phyloP scores from a whole-genome alignment of 2,797 vertebrate genomes.

The Anniella stebbinsi region DNA sequence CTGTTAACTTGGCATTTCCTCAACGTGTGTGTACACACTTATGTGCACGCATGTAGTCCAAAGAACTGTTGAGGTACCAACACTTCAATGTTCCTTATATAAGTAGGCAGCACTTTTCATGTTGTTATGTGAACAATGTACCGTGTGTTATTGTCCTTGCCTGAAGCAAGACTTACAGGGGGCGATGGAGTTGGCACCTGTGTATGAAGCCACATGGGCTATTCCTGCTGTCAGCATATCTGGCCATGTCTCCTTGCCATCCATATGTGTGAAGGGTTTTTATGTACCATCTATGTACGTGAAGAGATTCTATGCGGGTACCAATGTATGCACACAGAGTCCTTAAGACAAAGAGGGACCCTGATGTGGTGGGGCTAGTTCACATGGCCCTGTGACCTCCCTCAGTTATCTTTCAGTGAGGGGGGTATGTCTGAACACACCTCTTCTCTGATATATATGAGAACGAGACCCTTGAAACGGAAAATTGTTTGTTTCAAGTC shows the following conservation, averaged over 20 bases:
- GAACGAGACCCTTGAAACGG: background rate
- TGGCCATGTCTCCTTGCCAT: no score
- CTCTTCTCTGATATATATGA: background rate
- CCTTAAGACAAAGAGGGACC: background rate
- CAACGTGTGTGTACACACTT: background rate
- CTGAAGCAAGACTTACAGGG: background rate
- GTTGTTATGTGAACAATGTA: background rate
- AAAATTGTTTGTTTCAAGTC: background rate
- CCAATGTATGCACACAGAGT: background rate
- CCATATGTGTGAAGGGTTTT: background rate
- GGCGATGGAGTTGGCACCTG: no score
- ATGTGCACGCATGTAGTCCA: background rate
- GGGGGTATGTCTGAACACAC: background rate
- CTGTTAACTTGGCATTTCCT: background rate
- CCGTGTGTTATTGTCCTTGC: background rate
- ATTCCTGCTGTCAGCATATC: background rate
- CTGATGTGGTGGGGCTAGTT: background rate
- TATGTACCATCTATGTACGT: no score
- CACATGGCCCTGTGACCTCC: background rate
- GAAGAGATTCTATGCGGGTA: no score
- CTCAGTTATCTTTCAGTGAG: background rate
- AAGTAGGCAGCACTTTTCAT: no score
- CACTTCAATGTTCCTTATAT: background rate
- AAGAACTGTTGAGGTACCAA: background rate
- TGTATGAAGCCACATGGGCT: no score